Evolutionary conservation across 1,140 invertebrate genomes (phyloP).

Genomic region (Rhyzopertha dominica): DNA sequence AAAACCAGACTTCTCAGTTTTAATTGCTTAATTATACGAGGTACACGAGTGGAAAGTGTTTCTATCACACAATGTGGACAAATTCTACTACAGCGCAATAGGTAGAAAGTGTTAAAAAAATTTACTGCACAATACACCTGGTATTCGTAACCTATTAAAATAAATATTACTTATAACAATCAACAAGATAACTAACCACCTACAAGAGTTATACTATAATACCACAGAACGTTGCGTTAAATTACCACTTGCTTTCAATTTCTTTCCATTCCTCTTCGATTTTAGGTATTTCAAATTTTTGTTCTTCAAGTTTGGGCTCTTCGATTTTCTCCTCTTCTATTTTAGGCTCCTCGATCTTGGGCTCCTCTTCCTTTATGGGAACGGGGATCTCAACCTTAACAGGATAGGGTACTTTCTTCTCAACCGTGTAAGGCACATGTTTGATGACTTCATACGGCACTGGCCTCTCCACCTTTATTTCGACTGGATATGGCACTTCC

Average conservation of each 20-base stretch:
- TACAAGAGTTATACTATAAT: too few species aligned
- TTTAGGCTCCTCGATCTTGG: constrained; percentile 17
- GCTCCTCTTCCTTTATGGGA: constrained; percentile 37
- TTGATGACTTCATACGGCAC: constrained; percentile 64
- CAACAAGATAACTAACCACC: not conserved
- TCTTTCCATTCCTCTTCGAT: constrained; percentile 1
- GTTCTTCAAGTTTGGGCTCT: not conserved
- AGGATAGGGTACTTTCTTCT: constrained; percentile 51
- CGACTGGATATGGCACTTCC: constrained; percentile 57
- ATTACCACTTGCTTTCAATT: constrained; percentile 4
- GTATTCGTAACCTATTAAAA: too few species aligned
- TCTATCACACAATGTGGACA: too few species aligned
- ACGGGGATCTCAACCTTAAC: constrained; percentile 55
- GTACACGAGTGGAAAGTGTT: too few species aligned
- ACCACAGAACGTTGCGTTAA: too few species aligned
- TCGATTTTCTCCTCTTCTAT: constrained; percentile 8
- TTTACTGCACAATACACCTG: too few species aligned
- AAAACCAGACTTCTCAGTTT: too few species aligned
- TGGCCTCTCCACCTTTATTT: constrained; percentile 57
- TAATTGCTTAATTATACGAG: too few species aligned
- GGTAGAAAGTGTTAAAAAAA: too few species aligned
- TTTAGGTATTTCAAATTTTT: not conserved
- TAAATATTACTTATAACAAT: not conserved
- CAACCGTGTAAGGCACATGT: constrained; percentile 56
- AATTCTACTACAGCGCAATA: too few species aligned